phyloP scores from a whole-genome alignment of 2,113 vertebrate species.

The Erythrocercus mccallii region DNA sequence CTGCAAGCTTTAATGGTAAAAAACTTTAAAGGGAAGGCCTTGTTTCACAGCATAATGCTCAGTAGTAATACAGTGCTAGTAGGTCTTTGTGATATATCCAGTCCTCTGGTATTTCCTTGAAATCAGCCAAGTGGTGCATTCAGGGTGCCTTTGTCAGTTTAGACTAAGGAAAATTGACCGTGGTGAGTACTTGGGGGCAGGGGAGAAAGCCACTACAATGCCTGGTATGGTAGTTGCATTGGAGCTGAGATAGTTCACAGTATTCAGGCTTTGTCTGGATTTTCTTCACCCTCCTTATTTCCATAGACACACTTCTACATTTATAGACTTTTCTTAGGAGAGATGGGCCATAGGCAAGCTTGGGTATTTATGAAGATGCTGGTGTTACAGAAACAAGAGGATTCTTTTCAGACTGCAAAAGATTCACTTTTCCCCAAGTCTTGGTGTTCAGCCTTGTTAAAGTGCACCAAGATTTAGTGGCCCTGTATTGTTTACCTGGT shows the following conservation, averaged over 20 bases:
- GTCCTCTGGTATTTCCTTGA: neutral
- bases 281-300: neutral
- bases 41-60: neutral
- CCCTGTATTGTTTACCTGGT: neutral
- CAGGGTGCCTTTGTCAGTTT: neutral
- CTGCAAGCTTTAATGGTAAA: neutral
- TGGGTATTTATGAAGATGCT: neutral
- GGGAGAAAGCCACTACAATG: neutral
- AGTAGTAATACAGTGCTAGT: neutral
- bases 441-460: neutral
- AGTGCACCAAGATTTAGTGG: neutral
- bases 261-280: neutral
- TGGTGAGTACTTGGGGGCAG: neutral
- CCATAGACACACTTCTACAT: neutral
- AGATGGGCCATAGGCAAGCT: neutral
- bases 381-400: neutral
- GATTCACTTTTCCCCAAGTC: neutral
- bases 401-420: neutral
- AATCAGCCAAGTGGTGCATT: neutral
- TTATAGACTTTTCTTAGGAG: neutral
- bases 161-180: neutral
- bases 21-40: neutral
- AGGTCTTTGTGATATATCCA: neutral
- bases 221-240: neutral
- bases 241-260: neutral